A percentile compares a stretch with the other conserved stretches of the same genome.
Evolutionary conservation across 2,888 invertebrate species (phyloP).

Genomic region (Lumbricus terrestris): DNA sequence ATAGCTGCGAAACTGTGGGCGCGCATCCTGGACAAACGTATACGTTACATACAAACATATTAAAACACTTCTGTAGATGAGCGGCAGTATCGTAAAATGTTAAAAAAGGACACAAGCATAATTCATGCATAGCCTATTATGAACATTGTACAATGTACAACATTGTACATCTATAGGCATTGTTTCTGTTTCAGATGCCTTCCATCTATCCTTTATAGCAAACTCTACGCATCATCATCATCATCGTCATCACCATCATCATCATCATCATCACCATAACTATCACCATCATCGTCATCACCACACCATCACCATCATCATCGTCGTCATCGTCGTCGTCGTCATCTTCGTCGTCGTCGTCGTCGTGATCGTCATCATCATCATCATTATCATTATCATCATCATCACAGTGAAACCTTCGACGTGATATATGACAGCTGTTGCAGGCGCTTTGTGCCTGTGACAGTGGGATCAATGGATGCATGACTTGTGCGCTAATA

Average conservation of each 20-base stretch:
- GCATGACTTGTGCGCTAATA: not conserved
- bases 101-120: not conserved
- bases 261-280: not conserved
- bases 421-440: not conserved
- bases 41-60: too few species aligned
- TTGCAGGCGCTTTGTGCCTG: not conserved
- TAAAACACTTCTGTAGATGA: too few species aligned
- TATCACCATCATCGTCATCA: too few species aligned
- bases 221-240: not conserved
- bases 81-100: too few species aligned
- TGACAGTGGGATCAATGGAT: too few species aligned
- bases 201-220: not conserved
- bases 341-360: not conserved
- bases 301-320: not conserved
- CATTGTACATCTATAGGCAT: too few species aligned
- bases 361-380: not conserved
- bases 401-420: not conserved
- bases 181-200: not conserved
- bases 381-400: not conserved
- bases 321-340: not conserved
- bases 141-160: too few species aligned
- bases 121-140: not conserved
- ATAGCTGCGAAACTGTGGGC: too few species aligned
- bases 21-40: too few species aligned
- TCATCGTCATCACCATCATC: not conserved